Base-by-base conservation (phyloP, 2,797 vertebrate species). In the Ctenosaura bakeri region DNA sequence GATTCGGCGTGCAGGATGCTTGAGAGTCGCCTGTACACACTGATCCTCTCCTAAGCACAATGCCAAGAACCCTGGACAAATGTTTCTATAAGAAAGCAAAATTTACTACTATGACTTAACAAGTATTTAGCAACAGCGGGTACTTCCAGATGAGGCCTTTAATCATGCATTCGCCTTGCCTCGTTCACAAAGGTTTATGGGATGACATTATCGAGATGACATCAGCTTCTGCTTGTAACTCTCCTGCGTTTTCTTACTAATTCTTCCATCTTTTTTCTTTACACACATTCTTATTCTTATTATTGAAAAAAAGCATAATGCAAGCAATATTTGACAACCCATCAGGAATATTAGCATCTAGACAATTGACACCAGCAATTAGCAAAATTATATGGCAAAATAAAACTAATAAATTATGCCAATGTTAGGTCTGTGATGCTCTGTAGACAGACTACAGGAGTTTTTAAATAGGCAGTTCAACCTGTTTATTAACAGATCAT, bases 31-130 rank as follows among this genome's bases (percentile, higher is more conserved):
- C 46, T 73, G 69, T 52, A 85, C 69, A 35, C 50, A 86, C 73
- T 76, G 85, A 86, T 76, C 54, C 54, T 16, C 32, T 56, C 71
- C 46, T 73, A 50, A 85, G 46, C 73, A 22, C 22, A 85, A 73
- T 73, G 52, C 66, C 50, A 85, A 85, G 69, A 52, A 54, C 52
- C 66, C 4, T 73, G 84, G 50, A 54, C n/a, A 85, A 85, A 73
- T 52, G 35, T 73, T 74, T 85, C 69, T 71, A 35, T 35, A 73
- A 73, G 84, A 52, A 54, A 22, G 83, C 66, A 85, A 71, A 71
- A 64, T 71, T 71, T 71, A 35, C 20, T 80, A 29, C 46, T 64
- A 77, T 26, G 74, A 46, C 38, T 77, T 77, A 77, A 77, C 2
- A 56, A n/a, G 69, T 74, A n/a, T 52, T 85, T 85, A 85, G 20